Base-by-base conservation (phyloP, 2,797 vertebrate genomes). In the Sebastes trivittatus region DNA sequence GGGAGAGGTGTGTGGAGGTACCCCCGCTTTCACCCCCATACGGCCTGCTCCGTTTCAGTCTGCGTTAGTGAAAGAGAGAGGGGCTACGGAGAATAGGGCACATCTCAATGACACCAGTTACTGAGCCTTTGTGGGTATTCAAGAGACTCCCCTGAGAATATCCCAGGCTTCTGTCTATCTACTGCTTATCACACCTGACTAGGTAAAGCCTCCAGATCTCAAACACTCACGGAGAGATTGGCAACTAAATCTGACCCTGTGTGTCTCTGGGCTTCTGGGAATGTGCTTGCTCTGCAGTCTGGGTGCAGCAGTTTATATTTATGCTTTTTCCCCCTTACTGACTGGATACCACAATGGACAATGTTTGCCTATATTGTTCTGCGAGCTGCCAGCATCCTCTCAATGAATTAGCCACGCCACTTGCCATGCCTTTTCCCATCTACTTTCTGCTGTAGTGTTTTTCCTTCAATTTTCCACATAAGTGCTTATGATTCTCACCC, bases 61-160 rank as follows among this genome's bases (percentile, higher is more conserved):
- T 81, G 65, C 78, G 84, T 90, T 82, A 80, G 85, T 82, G 90
- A 82, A 87, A 84, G 81, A 69, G 62, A 84, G 82, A 80, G 25
- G 56, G 87, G 88, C 86, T 82, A 63, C 82, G 78, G 84, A 88
- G 92, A 86, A 77, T 34, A 77, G 85, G 83, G 84, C 91, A 92
- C 84, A 90, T 94, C 92, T 94, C 92, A 93, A 93, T 95, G 95
- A 95, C 93, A 95, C 94, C 91, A 89, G 94, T 95, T 95, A 96
- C 92, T 64, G 88, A 92, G 90, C 86, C 85, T 87, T 89, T 91
- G 89, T 91, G 86, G 87, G 84, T 89, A 87, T 92, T 93, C 87
- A 86, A 62, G 70, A 81, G 81, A 85, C 60, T 90, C 92, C 89
- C 92, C 11, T 16, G 89, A 92, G 93, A 88, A 82, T 42, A 42